phyloP scores from a whole-genome alignment of 2,888 invertebrate species.

The Scaeva pyrastri region DNA sequence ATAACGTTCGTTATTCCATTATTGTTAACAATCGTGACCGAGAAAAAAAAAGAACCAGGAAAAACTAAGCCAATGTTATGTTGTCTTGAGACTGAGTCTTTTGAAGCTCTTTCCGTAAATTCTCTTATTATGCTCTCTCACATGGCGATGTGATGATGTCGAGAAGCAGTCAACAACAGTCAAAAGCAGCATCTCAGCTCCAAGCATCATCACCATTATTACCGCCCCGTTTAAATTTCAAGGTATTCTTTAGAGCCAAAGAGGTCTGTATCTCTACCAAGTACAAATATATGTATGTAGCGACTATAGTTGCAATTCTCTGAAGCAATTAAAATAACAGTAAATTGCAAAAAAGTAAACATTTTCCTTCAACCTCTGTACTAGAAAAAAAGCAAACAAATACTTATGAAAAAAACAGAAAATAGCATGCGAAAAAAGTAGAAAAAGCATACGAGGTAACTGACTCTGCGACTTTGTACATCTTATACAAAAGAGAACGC shows the following conservation, averaged over 20 bases:
- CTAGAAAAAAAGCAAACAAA: slow-evolving; percentile 18
- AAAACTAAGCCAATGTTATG: slow-evolving; percentile 22
- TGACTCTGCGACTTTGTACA: slow-evolving; percentile 57
- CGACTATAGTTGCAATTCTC: slow-evolving; percentile 53
- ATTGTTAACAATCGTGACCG: slow-evolving; percentile 68
- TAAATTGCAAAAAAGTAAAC: slow-evolving; percentile 63
- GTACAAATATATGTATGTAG: background rate
- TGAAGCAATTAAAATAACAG: slow-evolving; percentile 74
- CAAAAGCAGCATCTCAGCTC: slow-evolving; percentile 7
- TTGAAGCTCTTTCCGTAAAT: background rate
- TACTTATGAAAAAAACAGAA: background rate
- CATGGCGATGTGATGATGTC: background rate
- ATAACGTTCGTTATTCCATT: slow-evolving; percentile 53
- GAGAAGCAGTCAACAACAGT: too few species aligned
- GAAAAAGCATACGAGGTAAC: slow-evolving; percentile 64
- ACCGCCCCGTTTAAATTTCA: slow-evolving; percentile 31
- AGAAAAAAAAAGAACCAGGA: slow-evolving; percentile 43
- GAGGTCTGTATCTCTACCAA: slow-evolving; percentile 32
- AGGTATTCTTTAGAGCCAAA: slow-evolving; percentile 49
- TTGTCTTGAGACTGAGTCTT: background rate
- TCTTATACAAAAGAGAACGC: slow-evolving; percentile 34
- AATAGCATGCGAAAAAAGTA: slow-evolving; percentile 27
- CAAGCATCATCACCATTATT: background rate
- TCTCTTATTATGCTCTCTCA: slow-evolving; percentile 32
- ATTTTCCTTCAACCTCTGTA: slow-evolving; percentile 60